Evolutionary conservation across 2,797 vertebrate species (phyloP).

Genomic region (Platyrinchus mystaceus): DNA sequence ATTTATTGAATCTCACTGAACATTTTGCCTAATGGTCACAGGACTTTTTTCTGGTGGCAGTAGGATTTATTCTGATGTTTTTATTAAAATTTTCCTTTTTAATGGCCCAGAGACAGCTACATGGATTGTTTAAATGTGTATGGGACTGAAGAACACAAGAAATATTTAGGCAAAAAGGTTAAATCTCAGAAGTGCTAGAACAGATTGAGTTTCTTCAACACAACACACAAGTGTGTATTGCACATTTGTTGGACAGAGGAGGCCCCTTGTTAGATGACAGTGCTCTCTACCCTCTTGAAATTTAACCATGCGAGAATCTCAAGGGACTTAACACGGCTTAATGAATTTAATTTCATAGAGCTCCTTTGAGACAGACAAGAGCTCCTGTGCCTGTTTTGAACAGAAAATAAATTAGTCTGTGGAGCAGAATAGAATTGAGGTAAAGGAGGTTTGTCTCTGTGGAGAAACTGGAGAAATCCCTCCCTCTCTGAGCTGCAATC

Average conservation of each 20-base stretch:
- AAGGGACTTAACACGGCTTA: neutral
- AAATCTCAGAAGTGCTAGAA: neutral
- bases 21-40: neutral
- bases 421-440: neutral
- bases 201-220: neutral
- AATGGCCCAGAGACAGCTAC: neutral
- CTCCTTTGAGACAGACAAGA: slow-evolving; percentile 23
- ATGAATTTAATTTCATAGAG: slow-evolving; percentile 27
- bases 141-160: neutral
- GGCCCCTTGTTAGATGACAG: neutral
- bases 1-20: neutral
- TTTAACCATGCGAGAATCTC: neutral
- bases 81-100: neutral
- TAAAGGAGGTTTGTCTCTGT: neutral
- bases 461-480: neutral
- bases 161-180: neutral
- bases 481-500: neutral
- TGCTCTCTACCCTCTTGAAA: slow-evolving; percentile 3
- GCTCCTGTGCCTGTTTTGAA: neutral
- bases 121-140: neutral
- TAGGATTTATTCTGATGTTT: neutral
- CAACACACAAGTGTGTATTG: neutral
- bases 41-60: neutral
- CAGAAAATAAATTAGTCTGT: neutral
- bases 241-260: neutral